These are phyloP conservation scores for Tetanocera ferruginea DNA, from an alignment of 2,888 invertebrate species.

Conservation along the genomic window DNA sequence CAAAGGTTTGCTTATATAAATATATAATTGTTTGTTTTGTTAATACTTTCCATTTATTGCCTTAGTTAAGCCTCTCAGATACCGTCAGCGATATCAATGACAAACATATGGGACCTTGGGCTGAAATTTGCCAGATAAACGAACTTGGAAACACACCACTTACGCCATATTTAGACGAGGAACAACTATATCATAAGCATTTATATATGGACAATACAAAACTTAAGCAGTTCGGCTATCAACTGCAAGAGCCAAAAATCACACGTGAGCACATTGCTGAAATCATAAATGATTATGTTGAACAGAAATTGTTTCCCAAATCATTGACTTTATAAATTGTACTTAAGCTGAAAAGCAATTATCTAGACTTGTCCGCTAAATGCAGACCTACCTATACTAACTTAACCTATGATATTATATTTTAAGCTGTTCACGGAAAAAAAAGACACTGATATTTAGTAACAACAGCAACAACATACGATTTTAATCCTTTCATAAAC, in stretches of 20 bases:
- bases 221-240: slow-evolving; percentile 75
- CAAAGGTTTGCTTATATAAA: slow-evolving; percentile 75
- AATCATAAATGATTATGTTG: slow-evolving; percentile 84
- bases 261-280: slow-evolving; percentile 76
- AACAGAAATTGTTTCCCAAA: slow-evolving; percentile 86
- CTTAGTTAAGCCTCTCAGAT: slow-evolving; percentile 81
- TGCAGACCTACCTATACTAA: background rate
- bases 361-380: background rate
- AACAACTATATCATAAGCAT: slow-evolving; percentile 85
- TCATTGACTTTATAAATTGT: slow-evolving; percentile 74
- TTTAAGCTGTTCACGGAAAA: background rate
- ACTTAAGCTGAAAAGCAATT: slow-evolving; percentile 21
- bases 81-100: slow-evolving; percentile 93
- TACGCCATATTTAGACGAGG: slow-evolving; percentile 88
- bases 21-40: background rate
- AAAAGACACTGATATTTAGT: background rate
- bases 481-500: slow-evolving; percentile 6
- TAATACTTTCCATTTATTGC: background rate
- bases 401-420: slow-evolving; percentile 16
- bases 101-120: slow-evolving; percentile 94
- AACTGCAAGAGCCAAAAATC: slow-evolving; percentile 75
- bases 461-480: background rate
- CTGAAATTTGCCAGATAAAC: slow-evolving; percentile 83
- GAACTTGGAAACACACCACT: slow-evolving; percentile 86
- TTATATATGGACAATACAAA: slow-evolving; percentile 81